phyloP scores from a whole-genome alignment of 2,888 invertebrate genomes.

The Erebia palarica region DNA sequence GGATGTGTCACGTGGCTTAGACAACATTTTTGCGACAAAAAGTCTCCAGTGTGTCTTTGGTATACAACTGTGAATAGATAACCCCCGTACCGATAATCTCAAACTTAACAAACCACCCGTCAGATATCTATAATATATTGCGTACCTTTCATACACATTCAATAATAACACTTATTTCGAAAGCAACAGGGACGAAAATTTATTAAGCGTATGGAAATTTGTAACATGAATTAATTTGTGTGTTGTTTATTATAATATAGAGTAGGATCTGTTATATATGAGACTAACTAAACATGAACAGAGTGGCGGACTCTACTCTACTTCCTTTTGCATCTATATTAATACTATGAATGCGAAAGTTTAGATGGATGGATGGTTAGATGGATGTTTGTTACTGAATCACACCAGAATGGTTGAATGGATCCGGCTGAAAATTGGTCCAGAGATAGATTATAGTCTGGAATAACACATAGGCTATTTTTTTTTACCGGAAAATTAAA shows the following conservation, averaged over 20 bases:
- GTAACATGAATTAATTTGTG: neutral
- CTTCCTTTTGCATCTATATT: too few relatives aligned
- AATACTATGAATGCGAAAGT: too few relatives aligned
- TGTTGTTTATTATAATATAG: neutral
- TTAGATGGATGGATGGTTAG: too few relatives aligned
- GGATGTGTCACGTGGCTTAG: too few relatives aligned
- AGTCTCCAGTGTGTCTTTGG: neutral
- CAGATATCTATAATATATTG: slow-evolving; percentile 6
- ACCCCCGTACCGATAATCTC: slow-evolving; percentile 37
- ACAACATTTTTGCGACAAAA: neutral
- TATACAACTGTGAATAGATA: slow-evolving; percentile 22
- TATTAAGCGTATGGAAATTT: neutral
- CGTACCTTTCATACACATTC: neutral
- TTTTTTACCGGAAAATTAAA: neutral
- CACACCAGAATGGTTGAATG: too few relatives aligned
- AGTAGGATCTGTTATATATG: neutral
- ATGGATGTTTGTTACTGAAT: too few relatives aligned
- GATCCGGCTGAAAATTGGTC: too few relatives aligned
- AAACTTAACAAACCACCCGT: slow-evolving; percentile 14
- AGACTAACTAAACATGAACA: too few relatives aligned
- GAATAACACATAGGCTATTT: too few relatives aligned
- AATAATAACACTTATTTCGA: slow-evolving; percentile 1
- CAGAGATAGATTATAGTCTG: too few relatives aligned
- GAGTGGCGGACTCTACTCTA: too few relatives aligned
- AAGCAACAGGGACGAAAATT: neutral